A percentile compares a stretch with the other conserved stretches of the same genome.
These are phyloP conservation scores for Campaea margaritaria DNA, from an alignment of 2,888 invertebrate species.

Conservation along the genomic window DNA sequence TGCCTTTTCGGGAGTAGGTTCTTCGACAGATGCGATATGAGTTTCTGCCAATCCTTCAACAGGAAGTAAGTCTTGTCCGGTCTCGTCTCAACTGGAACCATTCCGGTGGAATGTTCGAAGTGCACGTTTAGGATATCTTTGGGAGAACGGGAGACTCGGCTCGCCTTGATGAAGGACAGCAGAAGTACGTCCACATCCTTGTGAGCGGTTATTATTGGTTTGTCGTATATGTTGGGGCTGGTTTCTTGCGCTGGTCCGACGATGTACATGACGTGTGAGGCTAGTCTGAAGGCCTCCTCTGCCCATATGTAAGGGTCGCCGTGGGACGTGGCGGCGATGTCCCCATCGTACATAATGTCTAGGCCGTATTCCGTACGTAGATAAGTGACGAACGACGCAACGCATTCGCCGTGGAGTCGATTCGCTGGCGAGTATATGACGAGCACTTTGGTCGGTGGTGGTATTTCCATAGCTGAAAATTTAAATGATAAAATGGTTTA, in stretches of 20 bases:
- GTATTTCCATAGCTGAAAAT: constrained; percentile 63
- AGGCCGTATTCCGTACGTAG: constrained; percentile 73
- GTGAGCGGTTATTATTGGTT: constrained; percentile 68
- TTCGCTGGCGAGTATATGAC: constrained; percentile 72
- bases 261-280: constrained; percentile 70
- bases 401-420: constrained; percentile 74
- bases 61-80: constrained; percentile 64
- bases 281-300: constrained; percentile 62
- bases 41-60: constrained; percentile 74
- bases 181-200: constrained; percentile 66
- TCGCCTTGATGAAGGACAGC: constrained; percentile 61
- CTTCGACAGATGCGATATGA: constrained; percentile 72
- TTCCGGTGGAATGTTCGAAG: constrained; percentile 73
- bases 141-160: constrained; percentile 47
- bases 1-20: constrained; percentile 71
- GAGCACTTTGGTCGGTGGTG: constrained; percentile 71
- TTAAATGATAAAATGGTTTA: constrained; percentile 3
- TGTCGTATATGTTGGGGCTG: constrained; percentile 73
- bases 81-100: constrained; percentile 66
- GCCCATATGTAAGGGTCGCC: constrained; percentile 76
- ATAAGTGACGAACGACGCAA: constrained; percentile 67
- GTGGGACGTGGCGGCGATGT: constrained; percentile 65
- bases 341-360: constrained; percentile 72
- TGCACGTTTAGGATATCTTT: constrained; percentile 71
- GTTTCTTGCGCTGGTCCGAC: constrained; percentile 70